These are phyloP conservation scores for Poeciliopsis occidentalis DNA, from an alignment of 2,113 vertebrate species.

Conservation along the genomic window DNA sequence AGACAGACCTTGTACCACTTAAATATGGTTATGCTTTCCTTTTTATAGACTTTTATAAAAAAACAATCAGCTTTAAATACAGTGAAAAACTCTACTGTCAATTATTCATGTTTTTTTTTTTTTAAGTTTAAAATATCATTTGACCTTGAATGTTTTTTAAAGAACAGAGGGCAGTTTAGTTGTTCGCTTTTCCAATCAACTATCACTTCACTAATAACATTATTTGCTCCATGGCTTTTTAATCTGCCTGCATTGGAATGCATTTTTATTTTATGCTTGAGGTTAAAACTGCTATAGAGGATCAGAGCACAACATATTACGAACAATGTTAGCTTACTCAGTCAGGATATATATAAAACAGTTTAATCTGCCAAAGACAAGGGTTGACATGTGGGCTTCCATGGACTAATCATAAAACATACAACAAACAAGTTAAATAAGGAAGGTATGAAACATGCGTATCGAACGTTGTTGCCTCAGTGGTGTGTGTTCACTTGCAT, in stretches of 20 bases:
- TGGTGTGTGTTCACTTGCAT: background rate
- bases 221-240: too few species aligned
- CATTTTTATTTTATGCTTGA: background rate
- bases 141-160: background rate
- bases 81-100: background rate
- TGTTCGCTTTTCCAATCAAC: background rate
- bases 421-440: slow-evolving; percentile 4
- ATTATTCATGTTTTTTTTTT: background rate
- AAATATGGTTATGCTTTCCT: too few species aligned
- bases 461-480: background rate
- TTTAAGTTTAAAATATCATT: background rate
- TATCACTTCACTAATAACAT: background rate
- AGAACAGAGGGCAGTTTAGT: background rate
- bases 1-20: too few species aligned
- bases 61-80: background rate
- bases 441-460: background rate
- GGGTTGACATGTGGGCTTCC: too few species aligned
- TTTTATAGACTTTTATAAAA: background rate
- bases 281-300: background rate
- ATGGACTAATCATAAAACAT: too few species aligned
- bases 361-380: too few species aligned
- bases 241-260: too few species aligned
- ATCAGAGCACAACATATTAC: background rate
- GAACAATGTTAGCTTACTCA: background rate
- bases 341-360: background rate